These are phyloP conservation scores for Zele albiditarsus DNA, from an alignment of 2,888 invertebrate species.

Conservation along the genomic window DNA sequence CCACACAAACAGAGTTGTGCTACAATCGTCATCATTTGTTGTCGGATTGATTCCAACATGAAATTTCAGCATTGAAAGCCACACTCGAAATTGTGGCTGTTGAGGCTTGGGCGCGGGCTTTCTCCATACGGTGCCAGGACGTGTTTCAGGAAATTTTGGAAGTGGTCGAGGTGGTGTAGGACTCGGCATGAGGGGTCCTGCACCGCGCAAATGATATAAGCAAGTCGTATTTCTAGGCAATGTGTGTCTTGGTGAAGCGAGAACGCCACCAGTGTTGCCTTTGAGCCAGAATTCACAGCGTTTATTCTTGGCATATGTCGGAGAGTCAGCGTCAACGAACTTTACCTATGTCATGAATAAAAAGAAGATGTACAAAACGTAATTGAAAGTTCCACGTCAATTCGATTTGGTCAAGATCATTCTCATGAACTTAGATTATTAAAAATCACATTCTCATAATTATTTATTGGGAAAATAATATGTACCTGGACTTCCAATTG, in stretches of 20 bases:
- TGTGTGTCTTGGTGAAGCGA: slow-evolving; percentile 89
- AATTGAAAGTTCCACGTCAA: neutral
- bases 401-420: slow-evolving; percentile 29
- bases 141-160: slow-evolving; percentile 70
- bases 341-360: slow-evolving; percentile 77
- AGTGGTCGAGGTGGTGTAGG: slow-evolving; percentile 73
- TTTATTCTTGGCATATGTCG: slow-evolving; percentile 89
- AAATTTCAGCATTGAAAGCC: slow-evolving; percentile 91
- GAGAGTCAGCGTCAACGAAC: slow-evolving; percentile 88
- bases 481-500: slow-evolving; percentile 86
- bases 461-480: slow-evolving; percentile 29
- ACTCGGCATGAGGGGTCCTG: slow-evolving; percentile 75
- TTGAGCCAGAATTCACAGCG: slow-evolving; percentile 91
- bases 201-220: slow-evolving; percentile 86
- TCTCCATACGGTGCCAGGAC: slow-evolving; percentile 72
- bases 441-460: neutral
- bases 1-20: slow-evolving; percentile 90
- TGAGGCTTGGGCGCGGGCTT: slow-evolving; percentile 76
- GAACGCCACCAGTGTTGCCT: slow-evolving; percentile 84
- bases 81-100: slow-evolving; percentile 83
- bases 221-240: slow-evolving; percentile 92
- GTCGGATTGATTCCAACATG: slow-evolving; percentile 83
- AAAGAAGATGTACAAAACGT: neutral
- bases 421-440: neutral
- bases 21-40: slow-evolving; percentile 84